Conservation (phyloP, 2,113 vertebrate species). For the cat (Felis catus) region F.catus_Fca126_mat1.0 CM031415.1:168377001-168377500, state of each 20-base stretch:
- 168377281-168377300: background rate
- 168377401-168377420: background rate
- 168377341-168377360: background rate
- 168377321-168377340: background rate
- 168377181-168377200: background rate
- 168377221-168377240: background rate
- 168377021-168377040: background rate
- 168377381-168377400: background rate
- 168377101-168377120: background rate
- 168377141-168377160: background rate
- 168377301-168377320: background rate
- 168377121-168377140: background rate
- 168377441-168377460: conserved; percentile 26
- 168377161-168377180: background rate
- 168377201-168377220: background rate
- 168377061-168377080: background rate
- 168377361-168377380: background rate
- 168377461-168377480: background rate
- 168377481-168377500: background rate
- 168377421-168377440: background rate
- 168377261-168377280: background rate
- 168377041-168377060: background rate
- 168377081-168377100: background rate
- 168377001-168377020: background rate
- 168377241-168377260: background rate